Evolutionary conservation across 2,888 invertebrate genomes (phyloP), one percentile per base, ranked within the genome.

Genomic region (Perizoma flavofasciatum): DNA sequence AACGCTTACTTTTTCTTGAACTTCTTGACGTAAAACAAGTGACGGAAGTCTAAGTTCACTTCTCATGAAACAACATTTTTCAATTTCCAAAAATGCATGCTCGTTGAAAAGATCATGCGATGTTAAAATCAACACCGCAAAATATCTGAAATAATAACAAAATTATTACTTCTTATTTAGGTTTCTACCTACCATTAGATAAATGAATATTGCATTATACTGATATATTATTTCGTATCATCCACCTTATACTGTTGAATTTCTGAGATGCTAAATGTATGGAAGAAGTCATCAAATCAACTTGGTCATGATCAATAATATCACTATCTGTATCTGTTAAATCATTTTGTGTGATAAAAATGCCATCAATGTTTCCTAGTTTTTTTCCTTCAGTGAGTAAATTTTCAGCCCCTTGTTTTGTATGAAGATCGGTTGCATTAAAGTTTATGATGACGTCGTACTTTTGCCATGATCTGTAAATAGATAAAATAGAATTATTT

Each of bases 381-480:
- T 63, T 61, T 8, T 9, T 44, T 47, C 41, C 60, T 37, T 48
- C 50, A 22, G 7, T 46, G 0, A 64, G 33, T 11, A 68, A 46
- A 37, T 11, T 44, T 35, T 58, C 33, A 58, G 61, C 61, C n/a
- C 51, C 58, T 6, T 40, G 49, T 53, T 58, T 51, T 11, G 44
- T 54, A 39, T 58, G 10, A 5, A 67, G 49, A 48, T 61, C 49
- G 48, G 61, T 52, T 6, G 51, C 52, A 10, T 44, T 48, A 1
- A 65, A 53, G 43, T 58, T 54, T 32, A 68, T 48, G 0, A 9
- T 43, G 0, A 54, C 62, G 8, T 51, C 51, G n/a, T 33, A 5
- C 39, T 63, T 64, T 6, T 55, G 49, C 67, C 67, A 70, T 1
- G 46, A 55, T 48, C 69, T 70, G 54, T 11, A 59, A 59, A 43